A percentile compares a stretch with the other conserved stretches of the same genome.
Conservation (phyloP, 2,888 invertebrate species). For the Eupsilia transversa region DNA sequence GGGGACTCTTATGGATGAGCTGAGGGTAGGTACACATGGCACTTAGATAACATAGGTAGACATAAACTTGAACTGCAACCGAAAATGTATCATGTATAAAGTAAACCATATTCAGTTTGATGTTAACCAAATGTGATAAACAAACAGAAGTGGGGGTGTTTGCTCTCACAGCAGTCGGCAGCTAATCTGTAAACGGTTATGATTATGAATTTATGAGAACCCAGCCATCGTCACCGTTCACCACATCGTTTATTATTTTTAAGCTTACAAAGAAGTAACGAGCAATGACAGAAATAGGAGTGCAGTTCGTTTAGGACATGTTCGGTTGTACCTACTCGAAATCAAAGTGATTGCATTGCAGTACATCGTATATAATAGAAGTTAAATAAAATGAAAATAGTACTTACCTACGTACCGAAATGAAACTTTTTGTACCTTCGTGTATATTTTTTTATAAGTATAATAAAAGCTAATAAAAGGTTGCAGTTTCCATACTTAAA, state of each 20-base stretch:
- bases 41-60: background rate
- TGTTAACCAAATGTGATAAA: constrained; percentile 77
- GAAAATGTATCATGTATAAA: constrained; percentile 36
- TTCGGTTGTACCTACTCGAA: constrained; percentile 5
- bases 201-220: constrained; percentile 66
- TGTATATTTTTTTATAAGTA: background rate
- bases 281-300: constrained; percentile 33
- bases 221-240: constrained; percentile 56
- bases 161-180: constrained; percentile 66
- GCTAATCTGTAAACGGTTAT: constrained; percentile 69
- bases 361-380: background rate
- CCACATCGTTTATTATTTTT: constrained; percentile 57
- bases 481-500: constrained; percentile 23
- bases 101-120: constrained; percentile 68
- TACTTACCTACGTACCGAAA: background rate
- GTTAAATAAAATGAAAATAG: background rate
- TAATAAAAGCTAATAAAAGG: too few species aligned
- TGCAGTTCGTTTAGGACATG: constrained; percentile 26
- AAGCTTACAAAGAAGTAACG: constrained; percentile 49
- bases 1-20: constrained; percentile 3
- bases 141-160: constrained; percentile 72
- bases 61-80: constrained; percentile 46
- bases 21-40: constrained; percentile 1
- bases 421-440: background rate
- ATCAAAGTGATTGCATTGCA: constrained; percentile 2